Conservation (phyloP, 2,113 vertebrate genomes). For the Sprattus sprattus region DNA sequence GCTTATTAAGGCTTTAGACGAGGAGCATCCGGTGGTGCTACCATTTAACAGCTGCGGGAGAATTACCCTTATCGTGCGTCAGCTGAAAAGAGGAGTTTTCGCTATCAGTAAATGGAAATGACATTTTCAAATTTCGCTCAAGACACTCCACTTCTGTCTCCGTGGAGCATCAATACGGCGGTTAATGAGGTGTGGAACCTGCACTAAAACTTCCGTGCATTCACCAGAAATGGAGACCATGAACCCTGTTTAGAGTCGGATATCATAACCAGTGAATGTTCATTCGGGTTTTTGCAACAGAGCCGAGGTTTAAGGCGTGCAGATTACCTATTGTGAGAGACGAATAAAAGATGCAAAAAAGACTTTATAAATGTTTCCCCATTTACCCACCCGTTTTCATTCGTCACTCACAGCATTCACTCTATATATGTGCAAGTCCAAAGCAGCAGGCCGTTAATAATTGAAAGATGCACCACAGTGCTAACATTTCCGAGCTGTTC, state of each 20-base stretch:
- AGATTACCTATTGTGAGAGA: slow-evolving; percentile 57
- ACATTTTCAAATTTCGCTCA: slow-evolving; percentile 93
- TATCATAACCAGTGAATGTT: slow-evolving; percentile 72
- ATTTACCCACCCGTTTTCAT: not conserved
- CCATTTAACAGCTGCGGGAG: slow-evolving; percentile 83
- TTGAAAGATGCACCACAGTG: not conserved
- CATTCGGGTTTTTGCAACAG: slow-evolving; percentile 49
- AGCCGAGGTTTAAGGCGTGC: slow-evolving; percentile 58
- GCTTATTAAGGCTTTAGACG: slow-evolving; percentile 85
- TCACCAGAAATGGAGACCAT: slow-evolving; percentile 71
- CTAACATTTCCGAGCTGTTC: not conserved
- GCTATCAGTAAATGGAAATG: slow-evolving; percentile 93
- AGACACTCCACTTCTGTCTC: slow-evolving; percentile 89
- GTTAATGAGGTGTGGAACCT: slow-evolving; percentile 75
- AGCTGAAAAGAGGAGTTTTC: slow-evolving; percentile 95
- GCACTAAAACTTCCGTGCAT: slow-evolving; percentile 83
- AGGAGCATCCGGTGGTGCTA: slow-evolving; percentile 76
- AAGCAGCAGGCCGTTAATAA: not conserved
- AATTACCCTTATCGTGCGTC: slow-evolving; percentile 85
- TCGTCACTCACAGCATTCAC: not conserved
- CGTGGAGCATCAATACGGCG: slow-evolving; percentile 91
- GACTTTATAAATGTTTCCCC: not conserved
- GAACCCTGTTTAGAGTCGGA: slow-evolving; percentile 78
- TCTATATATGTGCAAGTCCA: not conserved
- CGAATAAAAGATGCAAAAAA: slow-evolving; percentile 33